Conservation (phyloP, 1,140 invertebrate species). For the Proales similis region DNA sequence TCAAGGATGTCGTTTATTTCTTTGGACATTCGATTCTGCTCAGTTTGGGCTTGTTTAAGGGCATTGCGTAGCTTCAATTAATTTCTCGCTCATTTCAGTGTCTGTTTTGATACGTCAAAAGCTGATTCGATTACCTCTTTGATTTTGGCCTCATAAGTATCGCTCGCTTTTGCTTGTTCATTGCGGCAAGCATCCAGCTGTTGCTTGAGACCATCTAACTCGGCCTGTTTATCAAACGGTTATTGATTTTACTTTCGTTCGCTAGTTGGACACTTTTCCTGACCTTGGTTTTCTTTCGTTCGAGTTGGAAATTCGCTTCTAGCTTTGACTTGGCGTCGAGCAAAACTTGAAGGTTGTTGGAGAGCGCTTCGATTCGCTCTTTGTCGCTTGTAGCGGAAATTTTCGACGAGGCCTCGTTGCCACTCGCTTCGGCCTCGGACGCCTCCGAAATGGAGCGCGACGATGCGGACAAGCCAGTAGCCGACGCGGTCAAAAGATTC, state of each 20-base stretch:
- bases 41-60: neutral
- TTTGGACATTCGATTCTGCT: neutral
- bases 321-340: constrained; percentile 20
- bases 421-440: constrained; percentile 12
- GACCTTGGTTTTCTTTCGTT: constrained; percentile 20
- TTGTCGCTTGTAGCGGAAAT: no score
- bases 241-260: no score
- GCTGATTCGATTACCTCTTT: neutral
- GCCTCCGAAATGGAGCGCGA: constrained; percentile 21
- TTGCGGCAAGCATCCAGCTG: neutral
- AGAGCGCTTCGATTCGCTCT: constrained; percentile 1
- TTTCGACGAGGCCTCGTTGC: neutral
- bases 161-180: neutral
- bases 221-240: no score
- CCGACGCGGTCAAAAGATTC: neutral
- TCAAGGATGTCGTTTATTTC: neutral
- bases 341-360: constrained; percentile 9
- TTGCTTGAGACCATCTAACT: neutral
- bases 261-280: no score
- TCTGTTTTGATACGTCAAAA: no score
- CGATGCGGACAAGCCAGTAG: neutral
- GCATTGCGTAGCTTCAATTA: no score
- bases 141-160: neutral
- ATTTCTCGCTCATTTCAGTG: no score
- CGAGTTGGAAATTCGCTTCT: constrained; percentile 2